Evolutionary conservation across 2,113 vertebrate species (phyloP).

Genomic region (Arvicanthis niloticus): DNA sequence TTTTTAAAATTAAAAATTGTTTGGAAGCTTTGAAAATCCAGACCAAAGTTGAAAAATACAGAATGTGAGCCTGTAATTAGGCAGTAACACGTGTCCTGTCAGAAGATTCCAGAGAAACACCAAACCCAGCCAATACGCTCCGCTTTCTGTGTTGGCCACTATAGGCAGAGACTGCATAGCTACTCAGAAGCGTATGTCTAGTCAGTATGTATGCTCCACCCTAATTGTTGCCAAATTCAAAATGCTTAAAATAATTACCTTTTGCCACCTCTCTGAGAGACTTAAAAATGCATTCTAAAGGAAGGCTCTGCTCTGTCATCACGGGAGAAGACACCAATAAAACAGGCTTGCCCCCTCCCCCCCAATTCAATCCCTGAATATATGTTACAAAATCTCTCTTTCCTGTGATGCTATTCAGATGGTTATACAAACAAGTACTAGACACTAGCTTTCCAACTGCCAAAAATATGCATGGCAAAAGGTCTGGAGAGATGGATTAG

Average conservation of each 20-base stretch:
- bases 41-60: conserved; percentile 65
- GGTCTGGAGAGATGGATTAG: neutral
- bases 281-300: conserved; percentile 25
- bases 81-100: conserved; percentile 77
- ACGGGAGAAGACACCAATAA: neutral
- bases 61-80: conserved; percentile 77
- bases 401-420: neutral
- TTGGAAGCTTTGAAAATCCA: conserved; percentile 65
- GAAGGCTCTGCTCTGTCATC: conserved; percentile 3
- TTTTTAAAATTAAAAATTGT: conserved; percentile 37
- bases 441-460: conserved; percentile 18
- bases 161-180: conserved; percentile 50
- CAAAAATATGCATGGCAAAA: neutral
- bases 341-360: neutral
- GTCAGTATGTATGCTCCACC: conserved; percentile 75
- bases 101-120: conserved; percentile 78
- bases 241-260: conserved; percentile 83
- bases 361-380: neutral
- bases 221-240: conserved; percentile 71
- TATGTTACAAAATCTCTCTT: conserved; percentile 22
- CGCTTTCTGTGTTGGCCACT: conserved; percentile 75
- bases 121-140: conserved; percentile 80
- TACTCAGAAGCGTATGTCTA: conserved; percentile 63
- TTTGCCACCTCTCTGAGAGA: conserved; percentile 55
- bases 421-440: conserved; percentile 17